These are phyloP conservation scores for Pterocles orientalis DNA, from an alignment of 2,113 vertebrate species.

Conservation along the genomic window DNA sequence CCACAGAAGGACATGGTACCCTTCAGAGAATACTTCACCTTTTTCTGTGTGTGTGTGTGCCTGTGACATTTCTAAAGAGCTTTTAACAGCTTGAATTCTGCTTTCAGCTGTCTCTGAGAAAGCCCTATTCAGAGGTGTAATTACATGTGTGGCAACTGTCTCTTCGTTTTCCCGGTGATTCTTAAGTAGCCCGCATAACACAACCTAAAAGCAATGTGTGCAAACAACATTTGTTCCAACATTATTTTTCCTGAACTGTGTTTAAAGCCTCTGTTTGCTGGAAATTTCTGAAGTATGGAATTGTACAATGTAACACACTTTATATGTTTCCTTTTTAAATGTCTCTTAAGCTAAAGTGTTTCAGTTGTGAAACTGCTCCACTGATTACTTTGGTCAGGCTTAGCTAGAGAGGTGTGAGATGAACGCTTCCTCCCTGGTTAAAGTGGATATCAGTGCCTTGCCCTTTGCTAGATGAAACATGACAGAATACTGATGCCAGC, in stretches of 20 bases:
- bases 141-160: not conserved
- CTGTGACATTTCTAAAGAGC: not conserved
- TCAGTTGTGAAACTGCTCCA: not conserved
- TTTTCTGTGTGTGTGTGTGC: not conserved
- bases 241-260: not conserved
- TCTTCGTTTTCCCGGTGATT: not conserved
- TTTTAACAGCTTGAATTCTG: conserved; percentile 3
- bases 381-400: not conserved
- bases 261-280: not conserved
- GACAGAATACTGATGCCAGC: not conserved
- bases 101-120: not conserved
- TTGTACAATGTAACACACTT: not conserved
- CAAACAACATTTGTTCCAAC: not conserved
- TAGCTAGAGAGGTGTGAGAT: not conserved
- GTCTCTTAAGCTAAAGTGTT: not conserved
- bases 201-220: not conserved
- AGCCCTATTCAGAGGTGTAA: not conserved
- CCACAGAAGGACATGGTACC: not conserved
- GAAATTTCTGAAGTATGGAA: not conserved
- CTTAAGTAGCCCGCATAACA: not conserved
- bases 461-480: not conserved
- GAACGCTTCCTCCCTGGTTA: not conserved
- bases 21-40: not conserved
- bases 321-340: not conserved
- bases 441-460: not conserved